Base-by-base conservation (phyloP, 2,888 invertebrate genomes). In the Diarsia rubi region DNA sequence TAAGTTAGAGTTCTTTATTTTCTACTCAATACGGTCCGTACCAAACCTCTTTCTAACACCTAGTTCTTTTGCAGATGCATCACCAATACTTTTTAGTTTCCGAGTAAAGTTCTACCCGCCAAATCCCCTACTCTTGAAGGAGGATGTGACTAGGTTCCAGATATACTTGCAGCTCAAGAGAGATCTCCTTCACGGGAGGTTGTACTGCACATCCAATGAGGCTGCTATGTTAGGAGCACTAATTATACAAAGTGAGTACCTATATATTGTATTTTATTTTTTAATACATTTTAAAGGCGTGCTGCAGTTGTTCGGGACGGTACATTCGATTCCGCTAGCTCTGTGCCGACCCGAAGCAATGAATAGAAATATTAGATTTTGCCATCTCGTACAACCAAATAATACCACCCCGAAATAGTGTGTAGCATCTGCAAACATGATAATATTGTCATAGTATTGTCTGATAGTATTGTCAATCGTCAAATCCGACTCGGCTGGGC, bases 101-200 rank as follows among this genome's bases (percentile, higher is more conserved):
- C 98, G 99, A 82, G 99, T 99, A 83, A 99, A 99, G 97, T 99
- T 99, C 95, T 99, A 99, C 94, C 99, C 99, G 24, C 98, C 98
- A 75, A 99, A 99, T 96, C 99, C 99, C 24, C 97, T 98, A 93
- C 97, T 98, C 72, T 97, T 99, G 84, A 99, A 98, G 94, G 99
- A 99, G 93, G 98, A 99, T 94, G 98, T 99, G 82, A 99, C 99
- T 83, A 97, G 99, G 90, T 99, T 99, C 95, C 99, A 99, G 95
- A 97, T 99, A 91, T 99, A 98, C 94, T 97, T 99, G 86, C 99
- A 99, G 94, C 95, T 99, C 85, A 98, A 99, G 94, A 97, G 99
- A 90, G 99, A 99, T 95, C 97, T 99, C 82, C 97, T 99, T 65
- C 99, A 99, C 96, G 99, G 99, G 3, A 97, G 99, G 67, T 97